These are phyloP conservation scores for Eueremaeus valkanovi DNA, from an alignment of 2,888 invertebrate species.

Conservation along the genomic window DNA sequence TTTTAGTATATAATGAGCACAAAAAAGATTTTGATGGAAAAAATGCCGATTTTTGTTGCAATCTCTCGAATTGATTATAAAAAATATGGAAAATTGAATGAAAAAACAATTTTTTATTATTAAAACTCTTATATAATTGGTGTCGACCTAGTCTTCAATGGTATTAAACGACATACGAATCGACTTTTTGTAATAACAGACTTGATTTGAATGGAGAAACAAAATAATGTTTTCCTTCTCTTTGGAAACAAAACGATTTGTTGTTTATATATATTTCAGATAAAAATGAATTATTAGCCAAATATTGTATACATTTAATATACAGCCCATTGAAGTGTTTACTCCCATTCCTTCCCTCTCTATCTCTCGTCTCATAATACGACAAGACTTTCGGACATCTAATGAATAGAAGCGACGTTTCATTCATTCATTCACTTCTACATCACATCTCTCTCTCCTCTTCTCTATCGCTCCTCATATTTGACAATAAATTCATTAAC, in stretches of 20 bases:
- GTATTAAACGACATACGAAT: neutral
- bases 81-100: neutral
- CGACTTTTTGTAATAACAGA: neutral
- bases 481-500: neutral
- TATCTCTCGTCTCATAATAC: neutral
- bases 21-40: neutral
- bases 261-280: constrained; percentile 27
- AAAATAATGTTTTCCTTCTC: neutral
- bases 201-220: neutral
- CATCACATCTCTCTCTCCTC: neutral
- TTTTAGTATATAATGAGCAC: neutral
- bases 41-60: neutral
- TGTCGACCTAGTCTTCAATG: constrained; percentile 27
- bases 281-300: constrained; percentile 32
- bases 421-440: neutral
- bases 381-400: neutral
- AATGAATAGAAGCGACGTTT: neutral
- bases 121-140: neutral
- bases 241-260: neutral
- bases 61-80: neutral
- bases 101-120: neutral
- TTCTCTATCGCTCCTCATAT: neutral
- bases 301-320: constrained; percentile 30
- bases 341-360: neutral
- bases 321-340: constrained; percentile 32